Percentiles rank a stretch among this genome's conserved stretches.
Conservation (phyloP, 2,797 vertebrate genomes). For the Myoxocephalus aenaeus region DNA sequence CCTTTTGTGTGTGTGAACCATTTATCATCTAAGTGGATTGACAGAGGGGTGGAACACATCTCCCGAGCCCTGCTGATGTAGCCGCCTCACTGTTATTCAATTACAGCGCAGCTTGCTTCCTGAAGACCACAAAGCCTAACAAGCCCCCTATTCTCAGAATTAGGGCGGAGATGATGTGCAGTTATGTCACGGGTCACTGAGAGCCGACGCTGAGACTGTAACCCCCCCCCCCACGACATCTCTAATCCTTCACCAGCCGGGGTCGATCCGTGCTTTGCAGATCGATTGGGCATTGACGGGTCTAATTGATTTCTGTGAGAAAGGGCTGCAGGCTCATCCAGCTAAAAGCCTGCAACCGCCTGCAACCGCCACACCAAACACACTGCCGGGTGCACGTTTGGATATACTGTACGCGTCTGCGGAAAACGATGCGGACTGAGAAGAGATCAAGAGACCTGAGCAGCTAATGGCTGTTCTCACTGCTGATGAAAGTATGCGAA, state of each 20-base stretch:
- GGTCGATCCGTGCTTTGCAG: constrained; percentile 60
- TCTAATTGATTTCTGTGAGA: constrained; percentile 84
- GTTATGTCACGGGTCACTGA: constrained; percentile 70
- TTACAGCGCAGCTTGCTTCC: constrained; percentile 65
- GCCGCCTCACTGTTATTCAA: constrained; percentile 71
- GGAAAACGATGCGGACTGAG: not conserved
- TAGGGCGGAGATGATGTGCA: constrained; percentile 43
- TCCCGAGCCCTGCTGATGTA: constrained; percentile 60
- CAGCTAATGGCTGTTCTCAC: constrained; percentile 12
- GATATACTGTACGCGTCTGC: constrained; percentile 12
- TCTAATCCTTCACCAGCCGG: constrained; percentile 70
- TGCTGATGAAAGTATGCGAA: constrained; percentile 30
- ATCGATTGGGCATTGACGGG: constrained; percentile 82
- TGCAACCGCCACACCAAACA: constrained; percentile 8
- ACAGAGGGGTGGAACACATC: constrained; percentile 64
- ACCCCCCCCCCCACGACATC: constrained; percentile 40
- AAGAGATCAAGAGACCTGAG: constrained; percentile 29
- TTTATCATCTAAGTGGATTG: constrained; percentile 75
- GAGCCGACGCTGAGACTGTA: constrained; percentile 54
- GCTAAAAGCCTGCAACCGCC: constrained; percentile 63
- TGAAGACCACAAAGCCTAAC: constrained; percentile 63
- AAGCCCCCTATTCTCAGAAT: constrained; percentile 57
- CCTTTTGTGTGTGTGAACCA: constrained; percentile 54
- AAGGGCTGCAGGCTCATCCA: constrained; percentile 68
- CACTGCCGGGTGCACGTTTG: constrained; percentile 2